A percentile compares a stretch with the other conserved stretches of the same genome.
These are phyloP conservation scores for Ylistrum balloti DNA, from an alignment of 1,140 invertebrate species.

Conservation along the genomic window DNA sequence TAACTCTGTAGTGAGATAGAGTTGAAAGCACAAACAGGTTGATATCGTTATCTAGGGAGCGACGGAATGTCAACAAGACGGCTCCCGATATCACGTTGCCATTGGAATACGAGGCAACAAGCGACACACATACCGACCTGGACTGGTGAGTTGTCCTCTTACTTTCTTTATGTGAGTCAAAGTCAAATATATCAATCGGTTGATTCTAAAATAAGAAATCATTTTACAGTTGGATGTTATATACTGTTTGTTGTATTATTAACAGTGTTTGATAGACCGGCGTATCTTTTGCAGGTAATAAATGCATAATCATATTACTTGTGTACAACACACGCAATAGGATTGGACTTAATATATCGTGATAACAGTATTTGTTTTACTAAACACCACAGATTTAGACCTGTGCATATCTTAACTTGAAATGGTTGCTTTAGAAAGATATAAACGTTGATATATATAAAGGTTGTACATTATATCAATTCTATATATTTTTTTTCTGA, in stretches of 20 bases:
- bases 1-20: neutral
- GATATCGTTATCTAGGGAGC: slow-evolving; percentile 24
- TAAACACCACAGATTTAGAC: neutral
- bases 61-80: slow-evolving; percentile 19
- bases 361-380: neutral
- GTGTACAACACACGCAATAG: neutral
- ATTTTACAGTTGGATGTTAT: neutral
- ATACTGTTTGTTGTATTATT: neutral
- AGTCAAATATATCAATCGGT: neutral
- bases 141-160: neutral
- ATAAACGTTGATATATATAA: too few species aligned
- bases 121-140: slow-evolving; percentile 1
- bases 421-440: too few species aligned
- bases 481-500: too few species aligned
- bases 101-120: slow-evolving; percentile 13
- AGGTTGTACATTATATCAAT: too few species aligned
- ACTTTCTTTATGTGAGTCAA: neutral
- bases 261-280: neutral
- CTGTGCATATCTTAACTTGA: neutral
- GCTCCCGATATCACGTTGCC: slow-evolving; percentile 7
- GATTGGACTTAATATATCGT: neutral
- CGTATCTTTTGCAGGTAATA: neutral
- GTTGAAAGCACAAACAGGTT: neutral
- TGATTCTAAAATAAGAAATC: neutral
- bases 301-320: neutral